These are phyloP conservation scores for Aegypius monachus DNA, from an alignment of 2,113 vertebrate genomes.

Conservation along the genomic window DNA sequence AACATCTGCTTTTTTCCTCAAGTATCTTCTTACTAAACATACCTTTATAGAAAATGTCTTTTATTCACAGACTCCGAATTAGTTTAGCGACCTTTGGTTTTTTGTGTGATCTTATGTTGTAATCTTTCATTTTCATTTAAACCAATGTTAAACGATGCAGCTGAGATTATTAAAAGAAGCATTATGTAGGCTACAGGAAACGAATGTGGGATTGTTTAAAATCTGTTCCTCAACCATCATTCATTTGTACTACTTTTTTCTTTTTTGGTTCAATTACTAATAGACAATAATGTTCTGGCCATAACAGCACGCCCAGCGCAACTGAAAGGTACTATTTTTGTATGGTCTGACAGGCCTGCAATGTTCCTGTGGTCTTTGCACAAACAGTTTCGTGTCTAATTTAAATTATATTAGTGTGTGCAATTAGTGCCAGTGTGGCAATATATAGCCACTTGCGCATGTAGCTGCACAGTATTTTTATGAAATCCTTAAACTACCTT, in stretches of 20 bases:
- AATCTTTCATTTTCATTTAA: background rate
- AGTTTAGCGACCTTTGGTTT: background rate
- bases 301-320: background rate
- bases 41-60: background rate
- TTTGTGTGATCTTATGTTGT: background rate
- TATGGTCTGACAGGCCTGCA: background rate
- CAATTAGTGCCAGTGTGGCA: background rate
- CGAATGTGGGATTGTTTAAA: background rate
- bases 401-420: background rate
- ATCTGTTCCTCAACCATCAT: background rate
- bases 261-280: background rate
- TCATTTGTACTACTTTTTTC: background rate
- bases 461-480: background rate
- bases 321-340: background rate
- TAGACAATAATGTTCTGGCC: background rate
- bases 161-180: background rate
- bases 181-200: background rate
- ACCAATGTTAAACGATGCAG: background rate
- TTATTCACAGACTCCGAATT: background rate
- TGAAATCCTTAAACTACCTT: background rate
- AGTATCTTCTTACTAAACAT: background rate
- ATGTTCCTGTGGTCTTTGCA: background rate
- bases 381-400: background rate
- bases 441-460: accelerated
- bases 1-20: background rate